These are phyloP conservation scores for Vulpes ferrilata DNA, from an alignment of 2,113 vertebrate genomes.

Conservation along the genomic window DNA sequence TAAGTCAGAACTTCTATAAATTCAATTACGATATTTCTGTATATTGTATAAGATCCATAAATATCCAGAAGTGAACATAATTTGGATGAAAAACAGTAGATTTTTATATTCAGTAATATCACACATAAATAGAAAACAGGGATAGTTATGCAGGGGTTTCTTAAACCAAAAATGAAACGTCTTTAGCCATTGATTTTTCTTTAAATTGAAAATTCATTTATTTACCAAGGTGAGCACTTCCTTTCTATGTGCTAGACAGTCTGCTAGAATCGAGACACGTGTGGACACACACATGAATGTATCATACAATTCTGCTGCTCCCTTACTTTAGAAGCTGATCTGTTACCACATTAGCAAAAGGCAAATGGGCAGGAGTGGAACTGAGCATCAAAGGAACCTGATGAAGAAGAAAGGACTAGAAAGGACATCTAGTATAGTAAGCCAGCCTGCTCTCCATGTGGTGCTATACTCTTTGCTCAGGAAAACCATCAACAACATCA, in stretches of 20 bases:
- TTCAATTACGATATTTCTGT: not conserved
- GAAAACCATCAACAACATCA: not conserved
- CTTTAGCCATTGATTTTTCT: not conserved
- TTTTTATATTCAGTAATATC: not conserved
- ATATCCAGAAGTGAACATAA: not conserved
- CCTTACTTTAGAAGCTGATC: not conserved
- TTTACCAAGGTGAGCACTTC: not conserved
- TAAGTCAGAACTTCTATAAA: not conserved
- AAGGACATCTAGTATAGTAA: not conserved
- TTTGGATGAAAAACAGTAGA: not conserved
- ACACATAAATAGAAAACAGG: not conserved
- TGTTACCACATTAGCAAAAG: not conserved
- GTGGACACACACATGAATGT: too few relatives aligned
- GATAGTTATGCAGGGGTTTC: not conserved
- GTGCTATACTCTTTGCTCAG: not conserved
- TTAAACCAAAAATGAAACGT: not conserved
- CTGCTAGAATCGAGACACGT: not conserved
- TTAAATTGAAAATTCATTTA: not conserved
- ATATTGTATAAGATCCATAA: not conserved
- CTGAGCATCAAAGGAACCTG: not conserved
- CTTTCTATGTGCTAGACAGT: not conserved
- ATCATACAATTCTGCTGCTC: not conserved
- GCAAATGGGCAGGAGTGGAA: not conserved
- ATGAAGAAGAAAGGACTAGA: not conserved
- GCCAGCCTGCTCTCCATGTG: not conserved